Percentiles rank a stretch among this genome's conserved stretches.
Evolutionary conservation across 2,797 vertebrate genomes (phyloP).

Genomic region (Pseudocheirus occidentalis): DNA sequence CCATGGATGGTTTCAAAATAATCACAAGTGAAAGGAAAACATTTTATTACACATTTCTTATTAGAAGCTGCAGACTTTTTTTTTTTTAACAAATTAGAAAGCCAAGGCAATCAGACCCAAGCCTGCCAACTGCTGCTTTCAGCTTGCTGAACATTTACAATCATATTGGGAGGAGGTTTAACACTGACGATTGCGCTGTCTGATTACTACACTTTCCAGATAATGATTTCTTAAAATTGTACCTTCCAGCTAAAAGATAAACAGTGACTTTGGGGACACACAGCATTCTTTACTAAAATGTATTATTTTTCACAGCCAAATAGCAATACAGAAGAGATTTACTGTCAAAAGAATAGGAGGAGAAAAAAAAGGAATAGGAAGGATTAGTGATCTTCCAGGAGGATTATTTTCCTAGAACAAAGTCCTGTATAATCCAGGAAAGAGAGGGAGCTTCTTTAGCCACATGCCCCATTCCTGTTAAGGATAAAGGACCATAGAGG

Average conservation of each 20-base stretch:
- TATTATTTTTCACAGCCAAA: slow-evolving; percentile 78
- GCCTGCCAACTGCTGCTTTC: slow-evolving; percentile 73
- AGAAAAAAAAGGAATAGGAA: slow-evolving; percentile 70
- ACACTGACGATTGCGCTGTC: slow-evolving; percentile 80
- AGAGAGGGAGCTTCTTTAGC: slow-evolving; percentile 50
- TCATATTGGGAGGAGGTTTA: slow-evolving; percentile 80
- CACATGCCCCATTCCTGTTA: neutral
- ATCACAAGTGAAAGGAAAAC: slow-evolving; percentile 57
- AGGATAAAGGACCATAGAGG: neutral
- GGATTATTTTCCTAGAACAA: slow-evolving; percentile 80
- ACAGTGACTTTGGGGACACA: slow-evolving; percentile 81
- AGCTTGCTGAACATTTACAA: slow-evolving; percentile 77
- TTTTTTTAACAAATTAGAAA: slow-evolving; percentile 67
- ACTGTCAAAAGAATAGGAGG: slow-evolving; percentile 76
- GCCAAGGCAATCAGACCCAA: slow-evolving; percentile 54
- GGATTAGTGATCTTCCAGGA: slow-evolving; percentile 79
- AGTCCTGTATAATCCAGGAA: slow-evolving; percentile 67
- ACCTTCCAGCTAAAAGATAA: slow-evolving; percentile 85
- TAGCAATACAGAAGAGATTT: slow-evolving; percentile 83
- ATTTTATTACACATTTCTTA: slow-evolving; percentile 69
- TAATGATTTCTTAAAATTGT: slow-evolving; percentile 82
- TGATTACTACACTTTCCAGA: slow-evolving; percentile 81
- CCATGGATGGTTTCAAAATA: slow-evolving; percentile 68
- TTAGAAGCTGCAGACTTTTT: slow-evolving; percentile 46
- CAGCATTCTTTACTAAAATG: slow-evolving; percentile 81